A percentile compares a stretch with the other conserved stretches of the same genome.
Evolutionary conservation across 2,113 vertebrate genomes (phyloP).

Genomic region (Platichthys flesus): DNA sequence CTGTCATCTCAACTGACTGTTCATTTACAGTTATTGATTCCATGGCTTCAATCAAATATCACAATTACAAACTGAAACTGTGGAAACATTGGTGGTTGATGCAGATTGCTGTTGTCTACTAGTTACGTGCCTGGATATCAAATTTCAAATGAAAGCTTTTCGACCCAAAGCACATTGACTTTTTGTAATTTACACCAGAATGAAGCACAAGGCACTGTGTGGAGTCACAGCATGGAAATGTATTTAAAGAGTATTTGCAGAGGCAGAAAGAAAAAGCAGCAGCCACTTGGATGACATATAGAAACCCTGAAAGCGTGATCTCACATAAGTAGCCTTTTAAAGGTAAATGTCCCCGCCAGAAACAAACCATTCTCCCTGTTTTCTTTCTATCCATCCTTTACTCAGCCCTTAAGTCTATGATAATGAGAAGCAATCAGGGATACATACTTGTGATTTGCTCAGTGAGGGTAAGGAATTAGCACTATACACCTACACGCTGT

Average conservation of each 20-base stretch:
- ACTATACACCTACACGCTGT: slow-evolving; percentile 32
- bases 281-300: slow-evolving; percentile 46
- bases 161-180: too few species aligned
- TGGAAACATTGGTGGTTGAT: too few species aligned
- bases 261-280: slow-evolving; percentile 28
- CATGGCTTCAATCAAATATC: too few species aligned
- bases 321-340: slow-evolving; percentile 54
- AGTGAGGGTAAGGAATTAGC: slow-evolving; percentile 29
- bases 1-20: too few species aligned
- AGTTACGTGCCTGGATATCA: too few species aligned
- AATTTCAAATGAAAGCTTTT: too few species aligned
- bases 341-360: slow-evolving; percentile 44
- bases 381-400: slow-evolving; percentile 36
- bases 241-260: neutral
- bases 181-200: too few species aligned
- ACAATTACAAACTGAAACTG: too few species aligned
- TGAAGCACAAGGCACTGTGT: neutral
- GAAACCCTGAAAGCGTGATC: slow-evolving; percentile 55
- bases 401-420: slow-evolving; percentile 58
- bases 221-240: slow-evolving; percentile 33
- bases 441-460: slow-evolving; percentile 46
- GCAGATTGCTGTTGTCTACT: too few species aligned
- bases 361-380: slow-evolving; percentile 31
- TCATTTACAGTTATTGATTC: too few species aligned
- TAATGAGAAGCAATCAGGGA: slow-evolving; percentile 72